Evolutionary conservation across 2,888 invertebrate genomes (phyloP), one percentile per base, ranked within the genome.

Genomic region (Yponomeuta evonymella): DNA sequence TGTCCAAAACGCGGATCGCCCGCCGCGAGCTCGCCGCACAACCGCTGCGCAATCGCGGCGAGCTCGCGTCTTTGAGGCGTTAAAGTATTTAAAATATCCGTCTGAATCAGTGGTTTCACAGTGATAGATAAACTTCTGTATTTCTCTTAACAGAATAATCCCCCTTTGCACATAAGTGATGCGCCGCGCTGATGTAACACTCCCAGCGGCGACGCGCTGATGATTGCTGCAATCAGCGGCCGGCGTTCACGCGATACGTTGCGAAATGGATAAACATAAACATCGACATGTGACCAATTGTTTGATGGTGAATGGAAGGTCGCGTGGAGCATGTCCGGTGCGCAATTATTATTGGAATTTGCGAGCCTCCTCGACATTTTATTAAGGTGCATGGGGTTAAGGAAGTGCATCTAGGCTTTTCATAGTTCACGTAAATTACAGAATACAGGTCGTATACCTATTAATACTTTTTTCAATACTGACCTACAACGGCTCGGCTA

Each of bases 261-360:
- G 51, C 51, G 15, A 12, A 58, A 58, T 5, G 12, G 51, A 58
- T 58, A 58, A 58, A 58, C 15, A 58, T 58, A 58, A 58, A 58
- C 51, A 58, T 15, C 15, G 15, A 15, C 51, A 58, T 58, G 51
- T 58, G 51, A 58, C 51, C 15, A 58, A 58, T 58, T 12, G 51
- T 58, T 9, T 8, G 51, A 58, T 58, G 43, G 51, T 58, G 51
- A 58, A 58, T 12, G 51, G 51, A 58, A 58, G 51, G 51, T 15
- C 51, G 51, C 51, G 51, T 58, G 51, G 51, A 58, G 51, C 51
- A 58, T 58, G 51, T 58, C 51, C 51, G 51, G 51, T 58, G 51
- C 51, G 12, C 51, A 58, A 58, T 58, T 15, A 15, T 58, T 58
- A 58, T 58, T 58, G 51, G 51, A 58, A 15, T 58, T 58, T 5